Percentiles rank a stretch among this genome's conserved stretches.
phyloP scores from a whole-genome alignment of 92 coral and sea anemone species.

The Desmophyllum pertusum region DNA sequence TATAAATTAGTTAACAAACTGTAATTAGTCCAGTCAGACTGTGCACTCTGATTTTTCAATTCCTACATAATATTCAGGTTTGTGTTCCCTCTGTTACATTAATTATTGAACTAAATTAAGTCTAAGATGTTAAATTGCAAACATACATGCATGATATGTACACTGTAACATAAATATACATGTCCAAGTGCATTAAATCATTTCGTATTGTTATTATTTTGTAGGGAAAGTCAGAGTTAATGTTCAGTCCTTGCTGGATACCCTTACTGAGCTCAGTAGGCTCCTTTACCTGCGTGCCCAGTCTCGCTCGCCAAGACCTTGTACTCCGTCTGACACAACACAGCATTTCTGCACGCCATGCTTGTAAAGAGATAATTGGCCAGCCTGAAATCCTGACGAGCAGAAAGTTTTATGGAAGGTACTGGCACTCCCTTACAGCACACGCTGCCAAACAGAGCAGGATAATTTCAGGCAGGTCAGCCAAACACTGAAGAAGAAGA shows the following conservation, averaged over 20 bases:
- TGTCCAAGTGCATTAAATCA: neutral
- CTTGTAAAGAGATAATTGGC: constrained; percentile 43
- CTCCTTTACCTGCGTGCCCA: constrained; percentile 54
- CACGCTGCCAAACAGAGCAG: constrained; percentile 46
- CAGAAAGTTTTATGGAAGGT: neutral
- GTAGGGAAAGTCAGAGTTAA: constrained; percentile 45
- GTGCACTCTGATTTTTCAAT: too few relatives aligned
- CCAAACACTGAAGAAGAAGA: constrained; percentile 41
- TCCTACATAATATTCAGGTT: too few relatives aligned
- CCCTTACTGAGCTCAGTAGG: constrained; percentile 62
- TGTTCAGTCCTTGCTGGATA: constrained; percentile 52
- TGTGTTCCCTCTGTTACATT: too few relatives aligned
- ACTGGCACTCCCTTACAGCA: constrained; percentile 43
- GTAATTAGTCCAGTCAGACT: too few relatives aligned
- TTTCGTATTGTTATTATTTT: too few relatives aligned
- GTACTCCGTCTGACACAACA: constrained; percentile 67
- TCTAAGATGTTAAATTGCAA: too few relatives aligned
- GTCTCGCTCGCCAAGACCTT: constrained; percentile 52
- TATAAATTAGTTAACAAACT: too few relatives aligned
- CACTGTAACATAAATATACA: neutral
- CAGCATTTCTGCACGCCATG: constrained; percentile 64
- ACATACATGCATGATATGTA: too few relatives aligned
- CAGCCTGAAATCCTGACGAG: constrained; percentile 28
- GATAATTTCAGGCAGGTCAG: constrained; percentile 32
- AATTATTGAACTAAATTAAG: too few relatives aligned